Base-by-base conservation (phyloP, 2,888 invertebrate genomes). In the Papilio protenor region DNA sequence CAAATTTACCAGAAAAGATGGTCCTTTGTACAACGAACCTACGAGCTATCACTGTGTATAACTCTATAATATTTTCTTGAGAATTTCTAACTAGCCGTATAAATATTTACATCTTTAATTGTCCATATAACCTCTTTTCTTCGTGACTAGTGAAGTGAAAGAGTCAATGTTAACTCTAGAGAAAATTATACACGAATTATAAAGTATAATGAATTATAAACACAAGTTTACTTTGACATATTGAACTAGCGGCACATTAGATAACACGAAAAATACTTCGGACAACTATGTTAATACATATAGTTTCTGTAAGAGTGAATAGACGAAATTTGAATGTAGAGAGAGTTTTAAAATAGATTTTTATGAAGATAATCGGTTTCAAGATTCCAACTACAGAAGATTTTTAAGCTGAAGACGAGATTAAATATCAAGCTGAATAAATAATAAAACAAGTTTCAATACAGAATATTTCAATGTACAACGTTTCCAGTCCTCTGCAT, bases 161-260 rank as follows among this genome's bases (percentile, higher is more conserved):
- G 33, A n/a, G 75, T 57, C 69, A 75, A 75, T 70, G 70, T 75
- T 75, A 55, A 69, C 40, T 55, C 33, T 40, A 33, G 40, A 66
- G 75, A 69, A 66, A 66, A 75, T 66, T 18, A 66, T 49, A 57
- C 45, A 21, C 18, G 57, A 23, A 76, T 70, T 61, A 61, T 61
- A 61, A 61, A 27, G 61, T 61, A 61, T 61, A 61, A 61, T 61
- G 61, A 61, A 61, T 61, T 27, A 27, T 61, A 61, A 14, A 61
- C 16, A 2, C 1, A 10, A 33, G 4, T 71, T 49, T 49, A 59
- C 27, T 61, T 57, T 49, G 59, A 49, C 61, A 16, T 52, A 33
- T 76, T 61, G 47, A 76, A 8, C 47, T 76, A 76, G 76, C 72
- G 72, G 59, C 61, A 72, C 52, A 49, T 61, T 49, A 52, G 40